Conservation (phyloP, 2,888 invertebrate genomes). For the Drosophila affinis region DNA sequence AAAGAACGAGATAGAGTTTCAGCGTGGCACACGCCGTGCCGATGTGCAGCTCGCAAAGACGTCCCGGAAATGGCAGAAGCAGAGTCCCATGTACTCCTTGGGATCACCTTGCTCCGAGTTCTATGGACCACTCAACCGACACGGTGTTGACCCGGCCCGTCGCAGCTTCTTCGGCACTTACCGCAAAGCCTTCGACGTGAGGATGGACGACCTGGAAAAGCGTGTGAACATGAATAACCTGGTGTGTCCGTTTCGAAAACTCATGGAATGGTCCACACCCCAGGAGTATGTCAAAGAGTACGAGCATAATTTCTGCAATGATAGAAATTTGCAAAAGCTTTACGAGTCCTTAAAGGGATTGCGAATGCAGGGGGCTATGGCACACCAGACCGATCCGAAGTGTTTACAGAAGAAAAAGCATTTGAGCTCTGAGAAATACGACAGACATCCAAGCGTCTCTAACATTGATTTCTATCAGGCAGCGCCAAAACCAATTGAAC, state of each 20-base stretch:
- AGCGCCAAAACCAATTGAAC: too few relatives aligned
- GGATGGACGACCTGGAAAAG: conserved; percentile 80
- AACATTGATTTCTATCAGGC: too few relatives aligned
- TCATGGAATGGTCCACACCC: conserved; percentile 79
- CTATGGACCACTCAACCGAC: conserved; percentile 87
- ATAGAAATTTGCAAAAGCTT: too few relatives aligned
- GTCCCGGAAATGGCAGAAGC: conserved; percentile 82
- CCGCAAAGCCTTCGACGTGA: conserved; percentile 75
- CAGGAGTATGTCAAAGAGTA: conserved; percentile 79
- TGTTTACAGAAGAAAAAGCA: too few relatives aligned
- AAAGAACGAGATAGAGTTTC: conserved; percentile 84
- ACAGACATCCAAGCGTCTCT: too few relatives aligned
- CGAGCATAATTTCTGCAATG: conserved; percentile 81
- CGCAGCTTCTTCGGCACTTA: conserved; percentile 84
- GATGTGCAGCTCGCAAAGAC: conserved; percentile 84
- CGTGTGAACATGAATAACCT: conserved; percentile 68
- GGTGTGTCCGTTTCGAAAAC: conserved; percentile 70
- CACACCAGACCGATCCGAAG: too few relatives aligned
- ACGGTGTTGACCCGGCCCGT: conserved; percentile 87
- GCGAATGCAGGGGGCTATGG: too few relatives aligned
- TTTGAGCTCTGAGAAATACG: too few relatives aligned
- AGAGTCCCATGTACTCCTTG: conserved; percentile 85
- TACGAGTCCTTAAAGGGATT: too few relatives aligned
- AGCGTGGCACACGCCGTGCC: conserved; percentile 85
- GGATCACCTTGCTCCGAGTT: conserved; percentile 86